Conservation (phyloP, 2,797 vertebrate species). For the Lindbergichthys nudifrons region DNA sequence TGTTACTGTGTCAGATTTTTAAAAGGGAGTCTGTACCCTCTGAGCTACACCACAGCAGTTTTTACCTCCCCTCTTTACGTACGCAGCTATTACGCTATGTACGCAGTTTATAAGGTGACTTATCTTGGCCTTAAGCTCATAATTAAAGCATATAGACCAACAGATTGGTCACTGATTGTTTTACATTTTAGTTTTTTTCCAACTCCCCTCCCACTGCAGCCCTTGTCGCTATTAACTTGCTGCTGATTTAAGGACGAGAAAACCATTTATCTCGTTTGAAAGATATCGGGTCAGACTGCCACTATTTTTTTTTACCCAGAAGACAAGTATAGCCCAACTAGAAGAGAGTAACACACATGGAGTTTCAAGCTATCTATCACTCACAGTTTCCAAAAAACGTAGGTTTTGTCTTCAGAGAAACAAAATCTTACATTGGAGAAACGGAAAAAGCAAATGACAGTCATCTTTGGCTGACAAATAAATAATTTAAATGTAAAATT, state of each 20-base stretch:
- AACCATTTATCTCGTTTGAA: not conserved
- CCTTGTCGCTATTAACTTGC: not conserved
- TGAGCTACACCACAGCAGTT: slow-evolving; percentile 24
- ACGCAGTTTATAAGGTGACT: slow-evolving; percentile 35
- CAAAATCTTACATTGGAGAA: too few species aligned
- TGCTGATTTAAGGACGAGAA: not conserved
- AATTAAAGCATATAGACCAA: slow-evolving; percentile 57
- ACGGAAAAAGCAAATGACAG: too few species aligned
- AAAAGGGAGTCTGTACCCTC: slow-evolving; percentile 41
- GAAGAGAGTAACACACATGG: not conserved
- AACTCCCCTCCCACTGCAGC: not conserved
- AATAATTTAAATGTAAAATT: too few species aligned
- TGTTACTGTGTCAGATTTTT: slow-evolving; percentile 26
- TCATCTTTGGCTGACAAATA: too few species aligned
- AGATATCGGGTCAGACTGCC: not conserved
- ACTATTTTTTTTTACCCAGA: slow-evolving; percentile 1
- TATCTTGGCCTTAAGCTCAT: slow-evolving; percentile 35
- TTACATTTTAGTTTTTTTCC: not conserved
- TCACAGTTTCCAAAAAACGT: not conserved
- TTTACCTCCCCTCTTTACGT: slow-evolving; percentile 38
- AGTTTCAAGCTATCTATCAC: not conserved
- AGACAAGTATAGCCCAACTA: slow-evolving; percentile 5
- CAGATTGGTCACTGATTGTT: slow-evolving; percentile 17
- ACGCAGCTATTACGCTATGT: slow-evolving; percentile 29
- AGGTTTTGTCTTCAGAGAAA: too few species aligned